Percentiles rank a stretch among this genome's conserved stretches.
Conservation (phyloP, 2,797 vertebrate genomes). For the Cephalopachus bancanus region DNA sequence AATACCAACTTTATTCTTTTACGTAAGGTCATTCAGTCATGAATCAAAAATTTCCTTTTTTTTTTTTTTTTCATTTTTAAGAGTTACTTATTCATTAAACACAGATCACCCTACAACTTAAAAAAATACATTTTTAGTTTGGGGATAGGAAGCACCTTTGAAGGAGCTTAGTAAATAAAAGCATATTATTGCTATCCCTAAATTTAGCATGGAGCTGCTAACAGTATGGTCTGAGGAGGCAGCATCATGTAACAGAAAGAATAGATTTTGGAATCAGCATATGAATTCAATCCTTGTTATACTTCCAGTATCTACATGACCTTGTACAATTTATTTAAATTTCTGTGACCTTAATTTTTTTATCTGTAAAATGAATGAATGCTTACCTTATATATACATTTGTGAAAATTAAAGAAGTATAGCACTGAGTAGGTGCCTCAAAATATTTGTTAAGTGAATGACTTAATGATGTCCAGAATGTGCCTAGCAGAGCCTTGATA, state of each 20-base stretch:
- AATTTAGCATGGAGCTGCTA: neutral
- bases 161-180: slow-evolving; percentile 9
- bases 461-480: neutral
- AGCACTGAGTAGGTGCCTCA: neutral
- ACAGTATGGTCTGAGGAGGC: neutral
- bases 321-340: neutral
- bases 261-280: neutral
- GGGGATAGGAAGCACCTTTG: neutral
- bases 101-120: neutral
- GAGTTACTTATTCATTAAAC: slow-evolving; percentile 28
- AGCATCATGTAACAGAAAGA: neutral
- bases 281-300: neutral
- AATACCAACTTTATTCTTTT: neutral
- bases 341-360: slow-evolving; percentile 17
- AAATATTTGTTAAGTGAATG: neutral
- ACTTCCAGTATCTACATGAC: neutral
- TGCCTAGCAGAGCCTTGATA: neutral
- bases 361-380: slow-evolving; percentile 35
- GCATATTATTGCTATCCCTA: neutral
- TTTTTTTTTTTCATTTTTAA: neutral
- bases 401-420: neutral
- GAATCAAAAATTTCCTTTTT: too few species aligned
- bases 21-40: neutral
- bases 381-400: neutral
- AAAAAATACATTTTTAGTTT: slow-evolving; percentile 22